A percentile compares a stretch with the other conserved stretches of the same genome.
Evolutionary conservation across 2,888 invertebrate species (phyloP).

Genomic region (Rhodophaea formosa): DNA sequence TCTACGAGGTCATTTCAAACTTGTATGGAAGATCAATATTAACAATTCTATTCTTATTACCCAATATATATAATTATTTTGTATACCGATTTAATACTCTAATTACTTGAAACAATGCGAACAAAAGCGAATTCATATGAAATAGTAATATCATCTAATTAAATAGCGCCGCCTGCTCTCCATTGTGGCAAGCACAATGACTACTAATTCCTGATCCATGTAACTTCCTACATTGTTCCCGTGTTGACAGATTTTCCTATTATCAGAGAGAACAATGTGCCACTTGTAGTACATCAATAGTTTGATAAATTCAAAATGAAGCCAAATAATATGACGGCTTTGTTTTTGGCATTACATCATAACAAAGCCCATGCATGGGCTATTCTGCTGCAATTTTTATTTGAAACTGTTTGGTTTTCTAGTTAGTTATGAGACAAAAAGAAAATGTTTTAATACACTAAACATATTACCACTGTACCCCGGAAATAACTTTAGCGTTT

Average conservation of each 20-base stretch:
- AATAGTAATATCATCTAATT: slow-evolving; percentile 64
- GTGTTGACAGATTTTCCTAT: slow-evolving; percentile 80
- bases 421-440: no score
- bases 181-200: slow-evolving; percentile 72
- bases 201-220: slow-evolving; percentile 78
- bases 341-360: no score
- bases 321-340: slow-evolving; percentile 16
- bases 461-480: no score
- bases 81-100: not conserved
- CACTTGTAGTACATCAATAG: slow-evolving; percentile 47
- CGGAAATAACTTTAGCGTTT: no score
- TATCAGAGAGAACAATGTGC: slow-evolving; percentile 67
- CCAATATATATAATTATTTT: not conserved
- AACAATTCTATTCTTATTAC: no score
- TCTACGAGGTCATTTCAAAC: no score
- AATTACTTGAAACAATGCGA: not conserved
- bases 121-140: slow-evolving; percentile 4
- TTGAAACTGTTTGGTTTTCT: no score
- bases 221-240: slow-evolving; percentile 75
- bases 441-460: no score
- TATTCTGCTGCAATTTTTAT: no score
- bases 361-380: no score
- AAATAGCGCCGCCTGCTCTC: slow-evolving; percentile 46
- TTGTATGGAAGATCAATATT: no score
- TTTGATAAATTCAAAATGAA: slow-evolving; percentile 27